A percentile compares a stretch with the other conserved stretches of the same genome.
phyloP scores from a whole-genome alignment of 2,113 vertebrate genomes.

The Willisornis vidua region DNA sequence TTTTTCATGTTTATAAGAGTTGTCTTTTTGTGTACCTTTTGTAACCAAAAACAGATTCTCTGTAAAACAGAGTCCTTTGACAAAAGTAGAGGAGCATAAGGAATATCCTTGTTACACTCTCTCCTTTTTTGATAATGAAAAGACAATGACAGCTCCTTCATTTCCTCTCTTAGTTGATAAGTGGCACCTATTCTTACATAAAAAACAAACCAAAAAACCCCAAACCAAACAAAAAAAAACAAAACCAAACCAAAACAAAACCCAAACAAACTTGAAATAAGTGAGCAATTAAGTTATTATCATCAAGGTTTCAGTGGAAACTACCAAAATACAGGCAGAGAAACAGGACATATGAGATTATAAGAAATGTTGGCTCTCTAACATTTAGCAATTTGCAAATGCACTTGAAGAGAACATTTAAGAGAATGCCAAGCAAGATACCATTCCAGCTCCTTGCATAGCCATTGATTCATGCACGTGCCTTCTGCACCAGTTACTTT shows the following conservation, averaged over 20 bases:
- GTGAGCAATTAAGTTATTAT: background rate
- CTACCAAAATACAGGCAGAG: background rate
- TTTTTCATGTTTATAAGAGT: conserved; percentile 52
- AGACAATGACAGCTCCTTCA: background rate
- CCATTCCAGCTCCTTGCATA: background rate
- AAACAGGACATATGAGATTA: background rate
- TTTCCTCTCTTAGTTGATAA: background rate
- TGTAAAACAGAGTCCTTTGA: background rate
- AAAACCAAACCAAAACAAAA: too few relatives aligned
- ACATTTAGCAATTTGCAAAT: background rate
- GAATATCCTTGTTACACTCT: background rate
- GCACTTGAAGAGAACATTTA: background rate
- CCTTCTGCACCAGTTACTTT: background rate
- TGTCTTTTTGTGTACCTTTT: background rate
- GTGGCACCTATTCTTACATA: background rate
- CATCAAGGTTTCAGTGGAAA: background rate
- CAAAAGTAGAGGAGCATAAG: background rate
- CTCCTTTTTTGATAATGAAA: background rate
- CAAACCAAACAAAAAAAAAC: too few relatives aligned
- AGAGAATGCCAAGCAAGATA: background rate
- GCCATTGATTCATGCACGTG: background rate
- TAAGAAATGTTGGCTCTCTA: background rate
- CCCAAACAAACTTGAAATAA: background rate
- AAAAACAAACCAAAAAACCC: background rate
- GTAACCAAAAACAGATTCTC: background rate